phyloP scores from a whole-genome alignment of 1,140 invertebrate species.

The Anadara kagoshimensis region DNA sequence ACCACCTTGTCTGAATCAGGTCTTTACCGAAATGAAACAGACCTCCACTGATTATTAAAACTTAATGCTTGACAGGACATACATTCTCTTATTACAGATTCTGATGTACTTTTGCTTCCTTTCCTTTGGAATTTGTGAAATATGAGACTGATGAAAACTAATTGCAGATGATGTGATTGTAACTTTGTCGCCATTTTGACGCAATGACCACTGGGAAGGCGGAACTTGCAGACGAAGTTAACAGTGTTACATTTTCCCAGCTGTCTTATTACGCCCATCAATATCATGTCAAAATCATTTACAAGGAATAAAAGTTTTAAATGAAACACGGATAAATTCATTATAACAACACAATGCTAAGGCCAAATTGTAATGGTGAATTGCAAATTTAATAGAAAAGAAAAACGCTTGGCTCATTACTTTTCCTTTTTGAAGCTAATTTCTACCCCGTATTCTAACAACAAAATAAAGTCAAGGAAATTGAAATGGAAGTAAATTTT shows the following conservation, averaged over 20 bases:
- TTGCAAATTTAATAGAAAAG: too few species aligned
- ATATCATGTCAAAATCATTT: too few species aligned
- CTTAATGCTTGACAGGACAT: slow-evolving; percentile 12
- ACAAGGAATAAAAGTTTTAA: too few species aligned
- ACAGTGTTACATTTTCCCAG: neutral
- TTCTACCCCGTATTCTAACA: too few species aligned
- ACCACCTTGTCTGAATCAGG: slow-evolving; percentile 11
- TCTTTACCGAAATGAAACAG: slow-evolving; percentile 6
- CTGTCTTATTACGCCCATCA: too few species aligned
- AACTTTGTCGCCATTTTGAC: neutral
- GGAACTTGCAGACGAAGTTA: slow-evolving; percentile 4
- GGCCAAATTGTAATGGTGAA: too few species aligned
- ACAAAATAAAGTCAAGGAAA: too few species aligned
- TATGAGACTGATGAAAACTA: slow-evolving; percentile 13
- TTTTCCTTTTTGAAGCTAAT: too few species aligned
- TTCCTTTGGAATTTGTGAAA: slow-evolving; percentile 5
- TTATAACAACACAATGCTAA: too few species aligned
- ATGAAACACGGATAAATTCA: too few species aligned
- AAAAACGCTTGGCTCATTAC: too few species aligned
- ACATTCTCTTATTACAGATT: slow-evolving; percentile 14
- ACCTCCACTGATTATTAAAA: slow-evolving; percentile 23
- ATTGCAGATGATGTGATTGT: slow-evolving; percentile 18
- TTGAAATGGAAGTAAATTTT: too few species aligned
- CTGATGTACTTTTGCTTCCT: slow-evolving; percentile 15
- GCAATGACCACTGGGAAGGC: slow-evolving; percentile 11